phyloP scores from a whole-genome alignment of 2,888 invertebrate species.

The Zhuqinia jingwanae region DNA sequence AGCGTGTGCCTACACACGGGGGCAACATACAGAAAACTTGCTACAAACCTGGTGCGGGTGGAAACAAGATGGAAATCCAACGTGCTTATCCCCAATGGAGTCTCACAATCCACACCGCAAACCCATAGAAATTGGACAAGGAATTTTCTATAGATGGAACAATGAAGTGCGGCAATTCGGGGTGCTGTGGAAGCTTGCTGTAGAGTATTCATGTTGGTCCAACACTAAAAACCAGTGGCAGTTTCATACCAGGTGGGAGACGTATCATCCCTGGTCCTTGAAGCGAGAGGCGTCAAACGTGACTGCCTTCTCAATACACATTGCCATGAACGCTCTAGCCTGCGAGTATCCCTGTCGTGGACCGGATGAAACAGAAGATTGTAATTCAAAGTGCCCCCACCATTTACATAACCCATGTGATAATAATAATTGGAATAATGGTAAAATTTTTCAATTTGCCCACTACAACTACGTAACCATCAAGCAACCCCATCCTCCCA shows the following conservation, averaged over 20 bases:
- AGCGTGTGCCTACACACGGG: constrained; percentile 9
- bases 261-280: constrained; percentile 10
- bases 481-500: no score
- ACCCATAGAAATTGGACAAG: background rate
- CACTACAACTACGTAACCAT: no score
- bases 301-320: background rate
- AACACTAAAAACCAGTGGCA: background rate
- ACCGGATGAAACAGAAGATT: constrained; percentile 6
- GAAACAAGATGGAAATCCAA: background rate
- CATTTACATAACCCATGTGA: background rate
- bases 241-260: background rate
- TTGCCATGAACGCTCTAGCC: background rate
- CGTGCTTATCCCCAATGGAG: background rate
- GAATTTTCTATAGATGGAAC: background rate
- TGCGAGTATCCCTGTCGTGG: constrained; percentile 11
- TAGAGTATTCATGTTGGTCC: constrained; percentile 7
- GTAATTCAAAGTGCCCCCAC: background rate
- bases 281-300: background rate
- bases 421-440: no score
- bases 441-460: no score
- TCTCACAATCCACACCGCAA: background rate
- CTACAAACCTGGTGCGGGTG: background rate
- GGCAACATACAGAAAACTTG: background rate
- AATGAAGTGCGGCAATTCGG: background rate
- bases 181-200: constrained; percentile 1